Percentiles rank a stretch among this genome's conserved stretches.
Evolutionary conservation across 2,888 invertebrate genomes (phyloP).

Genomic region (Melanchra persicariae): DNA sequence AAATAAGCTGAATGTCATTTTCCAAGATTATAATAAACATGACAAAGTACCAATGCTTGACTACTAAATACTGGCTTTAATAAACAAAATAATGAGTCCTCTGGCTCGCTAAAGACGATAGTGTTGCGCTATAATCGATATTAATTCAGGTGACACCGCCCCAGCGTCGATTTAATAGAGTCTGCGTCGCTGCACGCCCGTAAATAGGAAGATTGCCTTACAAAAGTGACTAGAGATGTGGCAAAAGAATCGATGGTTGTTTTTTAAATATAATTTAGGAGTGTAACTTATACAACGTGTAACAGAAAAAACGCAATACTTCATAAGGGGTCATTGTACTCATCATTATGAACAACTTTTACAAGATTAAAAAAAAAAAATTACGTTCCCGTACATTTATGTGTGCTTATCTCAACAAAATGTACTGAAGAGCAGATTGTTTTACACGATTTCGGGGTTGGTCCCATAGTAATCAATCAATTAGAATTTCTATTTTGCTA

Average conservation of each 20-base stretch:
- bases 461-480: too few relatives aligned
- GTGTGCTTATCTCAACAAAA: too few relatives aligned
- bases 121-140: slow-evolving; percentile 74
- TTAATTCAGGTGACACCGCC: slow-evolving; percentile 74
- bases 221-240: slow-evolving; percentile 71
- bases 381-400: too few relatives aligned
- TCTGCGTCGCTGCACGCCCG: slow-evolving; percentile 75
- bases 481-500: too few relatives aligned
- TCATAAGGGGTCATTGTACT: too few relatives aligned
- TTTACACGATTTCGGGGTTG: too few relatives aligned
- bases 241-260: slow-evolving; percentile 50
- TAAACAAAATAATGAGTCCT: slow-evolving; percentile 40
- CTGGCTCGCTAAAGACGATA: slow-evolving; percentile 37
- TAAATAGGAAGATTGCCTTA: slow-evolving; percentile 80
- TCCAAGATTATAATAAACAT: neutral
- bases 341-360: too few relatives aligned
- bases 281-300: too few relatives aligned
- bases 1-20: neutral
- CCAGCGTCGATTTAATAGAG: slow-evolving; percentile 76
- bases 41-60: neutral
- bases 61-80: slow-evolving; percentile 14
- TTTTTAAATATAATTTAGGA: neutral
- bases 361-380: too few relatives aligned
- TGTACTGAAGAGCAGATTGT: too few relatives aligned
- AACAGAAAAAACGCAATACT: too few relatives aligned